Conservation (phyloP, 2,888 invertebrate species). For the Augochlorella aurata region DNA sequence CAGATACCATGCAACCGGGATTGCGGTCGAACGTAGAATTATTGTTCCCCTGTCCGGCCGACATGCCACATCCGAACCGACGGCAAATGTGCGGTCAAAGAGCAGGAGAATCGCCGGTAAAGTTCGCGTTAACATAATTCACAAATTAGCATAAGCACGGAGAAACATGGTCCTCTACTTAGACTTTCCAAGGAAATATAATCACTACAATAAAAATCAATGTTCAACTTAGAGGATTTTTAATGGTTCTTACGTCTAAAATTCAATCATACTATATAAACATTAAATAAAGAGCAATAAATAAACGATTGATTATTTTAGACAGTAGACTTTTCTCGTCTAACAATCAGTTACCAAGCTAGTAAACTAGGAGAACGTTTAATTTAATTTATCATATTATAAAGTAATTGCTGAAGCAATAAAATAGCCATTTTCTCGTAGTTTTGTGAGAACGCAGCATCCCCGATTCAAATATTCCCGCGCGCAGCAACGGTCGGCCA, state of each 20-base stretch:
- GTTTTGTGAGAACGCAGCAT: background rate
- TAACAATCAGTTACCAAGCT: too few species aligned
- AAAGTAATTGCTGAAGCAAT: background rate
- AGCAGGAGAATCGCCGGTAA: background rate
- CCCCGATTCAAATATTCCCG: background rate
- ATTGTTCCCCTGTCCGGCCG: background rate
- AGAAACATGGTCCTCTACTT: too few species aligned
- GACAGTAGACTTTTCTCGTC: too few species aligned
- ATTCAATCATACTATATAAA: too few species aligned
- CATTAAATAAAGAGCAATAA: too few species aligned
- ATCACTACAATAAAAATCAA: too few species aligned
- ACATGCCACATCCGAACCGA: background rate
- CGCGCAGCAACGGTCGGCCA: background rate
- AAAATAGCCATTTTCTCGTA: background rate
- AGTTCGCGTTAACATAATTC: background rate
- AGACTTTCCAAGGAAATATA: too few species aligned
- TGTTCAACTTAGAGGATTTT: too few species aligned
- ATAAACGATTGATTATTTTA: too few species aligned
- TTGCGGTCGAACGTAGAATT: constrained; percentile 16
- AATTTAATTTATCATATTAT: background rate
- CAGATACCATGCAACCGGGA: background rate
- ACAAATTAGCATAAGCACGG: too few species aligned
- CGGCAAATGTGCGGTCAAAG: background rate
- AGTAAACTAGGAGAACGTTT: background rate
- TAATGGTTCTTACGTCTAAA: too few species aligned